Conservation (phyloP, 2,113 vertebrate genomes). For the Damaliscus lunatus region DNA sequence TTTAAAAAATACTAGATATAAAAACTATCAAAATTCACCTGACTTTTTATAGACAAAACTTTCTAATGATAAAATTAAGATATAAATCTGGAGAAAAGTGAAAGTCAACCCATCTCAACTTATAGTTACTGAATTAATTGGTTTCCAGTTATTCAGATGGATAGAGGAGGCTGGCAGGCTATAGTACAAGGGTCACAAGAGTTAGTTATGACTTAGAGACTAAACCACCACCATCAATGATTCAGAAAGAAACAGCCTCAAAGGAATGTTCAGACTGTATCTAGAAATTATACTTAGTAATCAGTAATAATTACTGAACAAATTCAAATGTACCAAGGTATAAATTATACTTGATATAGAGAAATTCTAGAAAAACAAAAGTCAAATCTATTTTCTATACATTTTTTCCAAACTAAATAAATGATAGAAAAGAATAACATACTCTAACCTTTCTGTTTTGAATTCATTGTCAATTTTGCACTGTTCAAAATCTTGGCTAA, state of each 20-base stretch:
- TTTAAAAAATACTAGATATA: background rate
- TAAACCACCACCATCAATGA: background rate
- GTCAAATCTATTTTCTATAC: background rate
- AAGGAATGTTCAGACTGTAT: background rate
- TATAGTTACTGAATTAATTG: slow-evolving; percentile 6
- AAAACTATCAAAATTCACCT: slow-evolving; percentile 29
- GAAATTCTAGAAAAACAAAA: slow-evolving; percentile 33
- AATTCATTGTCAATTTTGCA: slow-evolving; percentile 77
- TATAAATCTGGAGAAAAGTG: background rate
- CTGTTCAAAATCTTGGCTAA: slow-evolving; percentile 76
- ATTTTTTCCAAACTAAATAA: slow-evolving; percentile 49
- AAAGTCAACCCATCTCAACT: background rate
- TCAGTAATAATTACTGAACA: slow-evolving; percentile 28
- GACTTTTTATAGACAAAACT: background rate
- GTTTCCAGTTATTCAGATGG: background rate
- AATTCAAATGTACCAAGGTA: background rate
- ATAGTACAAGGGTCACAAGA: background rate
- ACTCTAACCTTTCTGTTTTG: slow-evolving; percentile 80
- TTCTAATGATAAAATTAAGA: slow-evolving; percentile 10
- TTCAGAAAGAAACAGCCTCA: background rate
- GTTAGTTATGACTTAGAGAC: background rate
- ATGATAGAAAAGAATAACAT: slow-evolving; percentile 41
- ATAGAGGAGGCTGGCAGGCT: background rate
- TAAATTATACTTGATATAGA: background rate
- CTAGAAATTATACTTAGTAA: slow-evolving; percentile 1